phyloP scores from a whole-genome alignment of 2,113 vertebrate genomes.

The Blennius ocellaris region DNA sequence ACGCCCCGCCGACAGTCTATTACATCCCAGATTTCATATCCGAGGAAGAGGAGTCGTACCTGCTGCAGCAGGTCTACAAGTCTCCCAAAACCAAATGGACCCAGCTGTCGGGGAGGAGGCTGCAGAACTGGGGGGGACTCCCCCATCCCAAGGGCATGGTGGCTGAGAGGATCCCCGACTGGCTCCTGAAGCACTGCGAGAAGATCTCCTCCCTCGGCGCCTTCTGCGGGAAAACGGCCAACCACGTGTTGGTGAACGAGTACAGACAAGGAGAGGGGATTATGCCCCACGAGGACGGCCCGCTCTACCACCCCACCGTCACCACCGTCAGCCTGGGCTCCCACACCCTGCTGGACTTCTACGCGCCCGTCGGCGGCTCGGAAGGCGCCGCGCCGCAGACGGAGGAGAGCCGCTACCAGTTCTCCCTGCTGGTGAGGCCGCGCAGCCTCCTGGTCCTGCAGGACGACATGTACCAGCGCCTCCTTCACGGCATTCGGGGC shows the following conservation, averaged over 20 bases:
- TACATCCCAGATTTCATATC: slow-evolving; percentile 91
- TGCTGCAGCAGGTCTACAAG: slow-evolving; percentile 88
- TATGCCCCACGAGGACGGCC: slow-evolving; percentile 94
- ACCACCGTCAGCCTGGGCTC: slow-evolving; percentile 92
- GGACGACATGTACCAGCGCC: slow-evolving; percentile 83
- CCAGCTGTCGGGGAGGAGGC: slow-evolving; percentile 87
- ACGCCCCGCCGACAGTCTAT: slow-evolving; percentile 84
- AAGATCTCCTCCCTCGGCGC: slow-evolving; percentile 86
- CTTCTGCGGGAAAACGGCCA: slow-evolving; percentile 87
- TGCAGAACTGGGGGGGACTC: slow-evolving; percentile 93
- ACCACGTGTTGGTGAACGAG: slow-evolving; percentile 93
- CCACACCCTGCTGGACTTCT: slow-evolving; percentile 90
- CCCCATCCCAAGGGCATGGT: slow-evolving; percentile 90
- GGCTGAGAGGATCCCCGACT: slow-evolving; percentile 86
- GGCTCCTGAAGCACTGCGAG: slow-evolving; percentile 86
- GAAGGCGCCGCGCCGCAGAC: slow-evolving; percentile 66
- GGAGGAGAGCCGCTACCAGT: slow-evolving; percentile 80
- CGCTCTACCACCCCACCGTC: slow-evolving; percentile 91
- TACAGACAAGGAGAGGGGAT: slow-evolving; percentile 91
- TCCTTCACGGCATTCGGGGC: slow-evolving; percentile 87
- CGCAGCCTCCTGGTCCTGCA: slow-evolving; percentile 89
- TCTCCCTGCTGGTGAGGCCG: slow-evolving; percentile 86
- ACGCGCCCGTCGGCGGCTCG: slow-evolving; percentile 76
- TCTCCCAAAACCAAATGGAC: slow-evolving; percentile 93
- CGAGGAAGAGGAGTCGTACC: slow-evolving; percentile 85